Evolutionary conservation across 1,140 invertebrate species (phyloP).

Genomic region (Aphis craccivora): DNA sequence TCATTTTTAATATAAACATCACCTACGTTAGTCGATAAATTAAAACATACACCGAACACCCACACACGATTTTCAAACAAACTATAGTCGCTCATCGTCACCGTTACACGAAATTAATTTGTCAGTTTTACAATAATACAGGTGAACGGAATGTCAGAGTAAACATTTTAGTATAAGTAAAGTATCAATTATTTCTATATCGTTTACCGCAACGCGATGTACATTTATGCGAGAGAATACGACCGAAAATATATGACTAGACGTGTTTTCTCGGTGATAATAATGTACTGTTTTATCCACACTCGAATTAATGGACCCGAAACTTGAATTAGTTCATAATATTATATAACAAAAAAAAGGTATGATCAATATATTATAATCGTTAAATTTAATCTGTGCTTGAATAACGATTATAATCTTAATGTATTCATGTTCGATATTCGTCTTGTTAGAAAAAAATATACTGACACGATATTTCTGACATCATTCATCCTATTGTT

Average conservation of each 20-base stretch:
- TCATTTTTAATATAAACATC: too few species aligned
- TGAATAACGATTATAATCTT: background rate
- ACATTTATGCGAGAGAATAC: too few species aligned
- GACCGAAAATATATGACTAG: too few species aligned
- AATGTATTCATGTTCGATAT: background rate
- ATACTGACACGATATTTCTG: background rate
- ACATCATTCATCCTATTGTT: slow-evolving; percentile 32
- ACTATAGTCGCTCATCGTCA: background rate
- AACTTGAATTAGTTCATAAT: background rate
- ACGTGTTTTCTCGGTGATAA: too few species aligned
- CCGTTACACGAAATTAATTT: background rate
- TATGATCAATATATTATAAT: slow-evolving; percentile 9
- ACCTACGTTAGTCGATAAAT: background rate
- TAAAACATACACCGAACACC: background rate
- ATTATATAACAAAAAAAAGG: background rate
- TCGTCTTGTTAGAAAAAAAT: background rate
- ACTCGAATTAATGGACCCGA: background rate
- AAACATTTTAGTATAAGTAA: background rate
- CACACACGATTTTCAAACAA: background rate
- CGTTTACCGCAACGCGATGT: too few species aligned
- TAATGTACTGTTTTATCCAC: background rate
- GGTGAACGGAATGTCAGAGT: background rate
- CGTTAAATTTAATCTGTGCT: background rate
- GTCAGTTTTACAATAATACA: background rate
- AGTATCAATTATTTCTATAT: background rate